Evolutionary conservation across 1,140 invertebrate species (phyloP).

Genomic region (Magallana angulata): DNA sequence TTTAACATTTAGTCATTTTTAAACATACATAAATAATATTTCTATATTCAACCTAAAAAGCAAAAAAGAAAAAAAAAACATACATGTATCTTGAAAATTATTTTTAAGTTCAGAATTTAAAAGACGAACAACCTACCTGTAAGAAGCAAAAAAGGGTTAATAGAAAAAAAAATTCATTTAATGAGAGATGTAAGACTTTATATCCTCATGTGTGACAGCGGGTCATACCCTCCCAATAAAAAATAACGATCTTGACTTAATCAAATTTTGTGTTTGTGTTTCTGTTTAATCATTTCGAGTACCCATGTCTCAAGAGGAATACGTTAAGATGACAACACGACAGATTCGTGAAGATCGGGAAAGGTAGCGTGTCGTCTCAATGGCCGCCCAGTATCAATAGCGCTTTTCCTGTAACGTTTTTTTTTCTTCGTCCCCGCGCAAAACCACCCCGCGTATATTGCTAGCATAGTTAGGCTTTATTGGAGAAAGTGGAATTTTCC

Average conservation of each 20-base stretch:
- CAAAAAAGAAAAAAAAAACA: no score
- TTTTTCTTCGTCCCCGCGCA: not conserved
- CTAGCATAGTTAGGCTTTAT: constrained; percentile 31
- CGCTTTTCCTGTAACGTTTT: constrained; percentile 53
- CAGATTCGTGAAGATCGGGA: constrained; percentile 39
- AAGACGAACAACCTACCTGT: no score
- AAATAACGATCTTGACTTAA: constrained; percentile 34
- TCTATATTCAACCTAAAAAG: no score
- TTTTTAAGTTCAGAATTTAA: no score
- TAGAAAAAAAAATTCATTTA: not conserved
- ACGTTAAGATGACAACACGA: constrained; percentile 27
- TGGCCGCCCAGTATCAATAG: constrained; percentile 44
- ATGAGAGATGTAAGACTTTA: constrained; percentile 18
- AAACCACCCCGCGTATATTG: constrained; percentile 39
- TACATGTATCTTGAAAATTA: no score
- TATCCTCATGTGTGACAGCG: constrained; percentile 14
- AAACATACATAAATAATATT: no score
- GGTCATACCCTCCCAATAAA: constrained; percentile 29
- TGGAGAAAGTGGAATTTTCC: constrained; percentile 53
- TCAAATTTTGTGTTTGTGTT: constrained; percentile 36
- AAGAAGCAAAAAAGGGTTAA: not conserved
- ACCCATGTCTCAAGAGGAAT: constrained; percentile 42
- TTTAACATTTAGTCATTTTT: no score
- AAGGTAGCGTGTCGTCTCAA: constrained; percentile 54
- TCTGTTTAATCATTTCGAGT: constrained; percentile 48